These are phyloP conservation scores for Neelides folsomi DNA, from an alignment of 2,888 invertebrate genomes.

Conservation along the genomic window DNA sequence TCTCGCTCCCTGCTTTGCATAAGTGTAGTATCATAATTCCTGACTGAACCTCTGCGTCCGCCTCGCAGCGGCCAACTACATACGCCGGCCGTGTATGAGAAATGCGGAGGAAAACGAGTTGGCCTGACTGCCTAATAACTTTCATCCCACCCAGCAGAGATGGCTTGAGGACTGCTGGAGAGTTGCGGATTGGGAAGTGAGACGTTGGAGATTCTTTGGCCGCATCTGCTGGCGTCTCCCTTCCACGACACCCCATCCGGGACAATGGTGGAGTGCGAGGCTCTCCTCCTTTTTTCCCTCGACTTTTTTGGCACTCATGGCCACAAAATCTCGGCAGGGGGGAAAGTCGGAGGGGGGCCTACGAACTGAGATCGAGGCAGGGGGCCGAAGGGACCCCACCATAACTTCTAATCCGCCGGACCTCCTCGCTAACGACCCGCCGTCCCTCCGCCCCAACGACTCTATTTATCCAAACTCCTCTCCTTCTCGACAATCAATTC, in stretches of 20 bases:
- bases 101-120: slow-evolving; percentile 8
- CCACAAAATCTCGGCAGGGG: slow-evolving; percentile 32
- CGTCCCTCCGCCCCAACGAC: slow-evolving; percentile 4
- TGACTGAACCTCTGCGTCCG: not conserved
- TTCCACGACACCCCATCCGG: slow-evolving; percentile 16
- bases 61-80: not conserved
- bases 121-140: slow-evolving; percentile 6
- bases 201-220: not conserved
- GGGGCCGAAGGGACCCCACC: slow-evolving; percentile 33
- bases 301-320: slow-evolving; percentile 33
- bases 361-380: slow-evolving; percentile 30
- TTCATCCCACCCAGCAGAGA: not conserved
- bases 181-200: slow-evolving; percentile 1
- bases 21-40: too few relatives aligned
- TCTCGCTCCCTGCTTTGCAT: not conserved
- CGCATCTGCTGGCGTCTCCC: slow-evolving; percentile 22
- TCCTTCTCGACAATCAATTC: too few relatives aligned
- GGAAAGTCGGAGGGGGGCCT: slow-evolving; percentile 27
- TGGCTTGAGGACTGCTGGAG: not conserved
- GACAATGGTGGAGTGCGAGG: slow-evolving; percentile 19
- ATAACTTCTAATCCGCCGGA: slow-evolving; percentile 22
- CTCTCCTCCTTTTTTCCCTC: slow-evolving; percentile 26
- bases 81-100: not conserved
- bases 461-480: too few relatives aligned
- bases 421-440: slow-evolving; percentile 13